Percentiles rank a stretch among this genome's conserved stretches.
Conservation (phyloP, 2,113 vertebrate species). For the Oryzias javanicus region DNA sequence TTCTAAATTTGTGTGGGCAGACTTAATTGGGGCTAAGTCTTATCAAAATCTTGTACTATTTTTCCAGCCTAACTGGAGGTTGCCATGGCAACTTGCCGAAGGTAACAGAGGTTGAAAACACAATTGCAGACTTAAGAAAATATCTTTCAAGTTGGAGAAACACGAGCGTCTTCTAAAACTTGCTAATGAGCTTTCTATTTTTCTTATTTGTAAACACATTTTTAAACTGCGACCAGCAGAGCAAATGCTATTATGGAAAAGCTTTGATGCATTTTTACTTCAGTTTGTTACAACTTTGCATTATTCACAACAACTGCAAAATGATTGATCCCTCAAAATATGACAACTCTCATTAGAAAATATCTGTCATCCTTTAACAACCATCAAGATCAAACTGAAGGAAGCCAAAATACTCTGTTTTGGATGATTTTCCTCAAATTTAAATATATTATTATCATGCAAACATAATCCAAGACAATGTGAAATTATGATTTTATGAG, state of each 20-base stretch:
- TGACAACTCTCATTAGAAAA: too few relatives aligned
- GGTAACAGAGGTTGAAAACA: slow-evolving; percentile 50
- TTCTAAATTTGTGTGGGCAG: slow-evolving; percentile 62
- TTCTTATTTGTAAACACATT: slow-evolving; percentile 29
- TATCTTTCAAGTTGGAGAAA: slow-evolving; percentile 27
- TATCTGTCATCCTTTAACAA: too few relatives aligned
- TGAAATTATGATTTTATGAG: too few relatives aligned
- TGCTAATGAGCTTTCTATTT: slow-evolving; percentile 46
- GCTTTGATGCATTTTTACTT: too few relatives aligned
- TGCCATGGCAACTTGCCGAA: slow-evolving; percentile 49
- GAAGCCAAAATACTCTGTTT: too few relatives aligned
- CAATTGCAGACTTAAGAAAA: slow-evolving; percentile 46
- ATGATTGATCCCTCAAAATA: too few relatives aligned
- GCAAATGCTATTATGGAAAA: background rate
- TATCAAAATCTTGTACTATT: slow-evolving; percentile 62
- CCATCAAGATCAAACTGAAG: too few relatives aligned
- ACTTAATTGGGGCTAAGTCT: slow-evolving; percentile 69
- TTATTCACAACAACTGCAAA: too few relatives aligned
- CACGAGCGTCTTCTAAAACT: slow-evolving; percentile 17
- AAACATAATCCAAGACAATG: too few relatives aligned
- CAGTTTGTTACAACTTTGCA: too few relatives aligned
- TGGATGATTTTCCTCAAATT: too few relatives aligned
- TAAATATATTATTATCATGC: too few relatives aligned
- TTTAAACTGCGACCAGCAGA: background rate
- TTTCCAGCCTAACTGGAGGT: slow-evolving; percentile 62